phyloP scores from a whole-genome alignment of 2,888 invertebrate genomes.

The Drosophila nr. perissopoda region DNA sequence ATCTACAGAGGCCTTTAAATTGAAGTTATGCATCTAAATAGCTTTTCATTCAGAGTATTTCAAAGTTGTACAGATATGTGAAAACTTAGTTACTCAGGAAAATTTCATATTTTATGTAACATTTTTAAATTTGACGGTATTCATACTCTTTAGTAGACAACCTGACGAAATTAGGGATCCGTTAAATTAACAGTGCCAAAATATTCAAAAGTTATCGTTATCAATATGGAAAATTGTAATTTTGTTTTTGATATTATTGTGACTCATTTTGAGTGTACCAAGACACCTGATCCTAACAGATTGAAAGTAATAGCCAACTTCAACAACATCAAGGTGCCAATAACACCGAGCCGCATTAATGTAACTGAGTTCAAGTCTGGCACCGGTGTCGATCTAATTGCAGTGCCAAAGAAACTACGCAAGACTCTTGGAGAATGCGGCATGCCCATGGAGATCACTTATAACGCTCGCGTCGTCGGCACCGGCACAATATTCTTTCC shows the following conservation, averaged over 20 bases:
- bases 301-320: conserved; percentile 63
- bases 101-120: conserved; percentile 6
- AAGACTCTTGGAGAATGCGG: conserved; percentile 62
- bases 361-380: conserved; percentile 75
- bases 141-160: not conserved
- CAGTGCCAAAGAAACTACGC: conserved; percentile 55
- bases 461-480: conserved; percentile 58
- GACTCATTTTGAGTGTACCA: conserved; percentile 56
- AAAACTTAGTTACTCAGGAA: not conserved
- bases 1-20: not conserved
- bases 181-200: not conserved
- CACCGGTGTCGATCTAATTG: conserved; percentile 57
- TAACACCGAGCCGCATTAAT: conserved; percentile 77
- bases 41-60: conserved; percentile 9
- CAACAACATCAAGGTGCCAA: conserved; percentile 40
- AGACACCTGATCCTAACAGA: conserved; percentile 38
- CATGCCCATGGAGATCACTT: conserved; percentile 62
- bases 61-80: not conserved
- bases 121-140: conserved; percentile 3
- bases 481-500: conserved; percentile 65
- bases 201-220: not conserved
- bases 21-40: conserved; percentile 7
- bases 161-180: conserved; percentile 10
- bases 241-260: conserved; percentile 75
- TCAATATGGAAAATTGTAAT: conserved; percentile 19